Conservation (phyloP, 2,797 vertebrate genomes). For the Psittacula echo region DNA sequence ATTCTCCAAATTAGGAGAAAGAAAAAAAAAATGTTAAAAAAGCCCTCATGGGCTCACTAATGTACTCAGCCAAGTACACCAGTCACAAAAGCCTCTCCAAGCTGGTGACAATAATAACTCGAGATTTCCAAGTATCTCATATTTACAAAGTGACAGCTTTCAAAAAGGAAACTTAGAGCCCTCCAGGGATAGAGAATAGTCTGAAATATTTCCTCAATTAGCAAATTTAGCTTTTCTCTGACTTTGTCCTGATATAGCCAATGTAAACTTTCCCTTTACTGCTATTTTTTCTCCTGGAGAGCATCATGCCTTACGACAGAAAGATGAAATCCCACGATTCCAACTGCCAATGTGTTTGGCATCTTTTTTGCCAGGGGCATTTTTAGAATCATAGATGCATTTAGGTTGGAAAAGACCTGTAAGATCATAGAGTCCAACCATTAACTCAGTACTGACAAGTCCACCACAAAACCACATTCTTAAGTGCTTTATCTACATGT, state of each 20-base stretch:
- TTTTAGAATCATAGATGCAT: neutral
- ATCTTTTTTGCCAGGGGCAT: neutral
- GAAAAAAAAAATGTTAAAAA: neutral
- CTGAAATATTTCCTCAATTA: slow-evolving; percentile 50
- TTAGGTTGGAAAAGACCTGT: neutral
- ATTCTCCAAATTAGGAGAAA: neutral
- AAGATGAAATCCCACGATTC: neutral
- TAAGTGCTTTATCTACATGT: accelerated
- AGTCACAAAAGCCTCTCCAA: neutral
- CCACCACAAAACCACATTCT: neutral
- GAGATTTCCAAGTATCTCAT: slow-evolving; percentile 9
- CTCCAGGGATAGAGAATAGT: neutral
- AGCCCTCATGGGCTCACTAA: neutral
- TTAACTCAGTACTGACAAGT: neutral
- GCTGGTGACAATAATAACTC: slow-evolving; percentile 7
- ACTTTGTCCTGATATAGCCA: slow-evolving; percentile 23
- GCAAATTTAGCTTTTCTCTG: slow-evolving; percentile 44
- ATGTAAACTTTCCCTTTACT: slow-evolving; percentile 41
- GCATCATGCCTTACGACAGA: neutral
- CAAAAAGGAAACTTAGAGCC: slow-evolving; percentile 28
- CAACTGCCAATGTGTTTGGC: neutral
- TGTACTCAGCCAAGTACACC: neutral
- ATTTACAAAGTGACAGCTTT: slow-evolving; percentile 32
- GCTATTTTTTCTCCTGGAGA: neutral
- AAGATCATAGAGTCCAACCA: neutral